Base-by-base conservation (phyloP, 2,113 vertebrate species). In the Excalfactoria chinensis region DNA sequence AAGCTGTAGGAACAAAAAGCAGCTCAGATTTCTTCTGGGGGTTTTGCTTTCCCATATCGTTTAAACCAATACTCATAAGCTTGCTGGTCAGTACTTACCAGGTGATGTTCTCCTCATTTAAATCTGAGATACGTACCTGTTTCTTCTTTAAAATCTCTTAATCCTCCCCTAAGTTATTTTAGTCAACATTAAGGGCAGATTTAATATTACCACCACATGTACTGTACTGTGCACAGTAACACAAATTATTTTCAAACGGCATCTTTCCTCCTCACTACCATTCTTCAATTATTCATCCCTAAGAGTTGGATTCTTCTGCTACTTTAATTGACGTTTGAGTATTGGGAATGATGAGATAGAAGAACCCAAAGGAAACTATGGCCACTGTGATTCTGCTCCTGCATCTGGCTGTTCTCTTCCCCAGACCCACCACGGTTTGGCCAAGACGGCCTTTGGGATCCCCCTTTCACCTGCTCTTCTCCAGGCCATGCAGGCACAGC, bases 121-220 rank as follows among this genome's bases (percentile, higher is more conserved):
- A 23, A 1, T 15, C 35, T 28, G 59, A 66, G 48, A 55, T 1
- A 4, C 1, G 7, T 4, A 7, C 26, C 10, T n/a, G 8, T 21
- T 44, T 43, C 49, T 84, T 64, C 11, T 46, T 64, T 41, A 5
- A n/a, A 4, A 53, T 30, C 3, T n/a, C 3, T 16, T 34, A 58
- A n/a, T 4, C 0, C 8, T 13, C 20, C 56, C 30, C 18, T 13
- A 10, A 5, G 8, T 28, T 76, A 40, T 60, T 49, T 70, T 30
- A 66, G 40, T 80, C 51, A 20, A 8, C 30, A 9, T 15, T 41
- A 56, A 4, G 23, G 13, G 18, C n/a, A 76, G 41, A 30, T 76
- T 63, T 32, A 73, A 70, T 32, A 43, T 6, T 46, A 18, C 17
- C 68, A 26, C 44, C 14, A 22, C 40, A 37, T 69, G 40, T 10